Evolutionary conservation across 2,888 invertebrate species (phyloP).

Genomic region (Zaprionus obscuricornis): DNA sequence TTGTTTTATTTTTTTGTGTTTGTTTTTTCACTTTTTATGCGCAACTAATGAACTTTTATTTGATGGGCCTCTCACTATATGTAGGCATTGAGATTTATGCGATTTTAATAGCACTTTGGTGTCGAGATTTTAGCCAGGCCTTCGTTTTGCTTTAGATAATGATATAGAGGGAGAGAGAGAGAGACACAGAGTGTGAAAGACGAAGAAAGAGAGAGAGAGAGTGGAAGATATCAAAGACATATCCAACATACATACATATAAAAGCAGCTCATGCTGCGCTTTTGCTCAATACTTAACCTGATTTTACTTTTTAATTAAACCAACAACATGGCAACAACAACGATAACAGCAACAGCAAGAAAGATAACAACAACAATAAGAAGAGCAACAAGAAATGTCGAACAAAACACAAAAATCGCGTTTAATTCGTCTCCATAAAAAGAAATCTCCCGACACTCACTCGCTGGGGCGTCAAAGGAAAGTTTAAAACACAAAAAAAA

Average conservation of each 20-base stretch:
- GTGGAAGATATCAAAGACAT: background rate
- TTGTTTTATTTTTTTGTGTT: conserved; percentile 1
- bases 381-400: conserved; percentile 20
- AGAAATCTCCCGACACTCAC: conserved; percentile 11
- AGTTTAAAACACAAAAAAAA: conserved; percentile 45
- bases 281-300: conserved; percentile 69
- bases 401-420: conserved; percentile 49
- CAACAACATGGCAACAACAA: conserved; percentile 29
- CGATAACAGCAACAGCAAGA: conserved; percentile 8
- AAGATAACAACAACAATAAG: conserved; percentile 15
- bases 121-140: conserved; percentile 49
- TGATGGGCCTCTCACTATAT: conserved; percentile 42
- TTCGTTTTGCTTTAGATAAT: too few species aligned
- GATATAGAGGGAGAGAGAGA: too few species aligned
- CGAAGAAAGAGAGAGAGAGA: too few species aligned
- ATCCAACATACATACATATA: background rate
- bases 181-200: too few species aligned
- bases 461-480: conserved; percentile 58
- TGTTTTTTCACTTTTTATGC: conserved; percentile 27
- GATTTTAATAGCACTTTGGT: conserved; percentile 53
- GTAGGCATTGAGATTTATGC: conserved; percentile 57
- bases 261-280: conserved; percentile 57
- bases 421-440: conserved; percentile 66
- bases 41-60: conserved; percentile 64
- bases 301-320: conserved; percentile 73